Evolutionary conservation across 1,140 invertebrate genomes (phyloP).

Genomic region (Teleopsis dalmanni): DNA sequence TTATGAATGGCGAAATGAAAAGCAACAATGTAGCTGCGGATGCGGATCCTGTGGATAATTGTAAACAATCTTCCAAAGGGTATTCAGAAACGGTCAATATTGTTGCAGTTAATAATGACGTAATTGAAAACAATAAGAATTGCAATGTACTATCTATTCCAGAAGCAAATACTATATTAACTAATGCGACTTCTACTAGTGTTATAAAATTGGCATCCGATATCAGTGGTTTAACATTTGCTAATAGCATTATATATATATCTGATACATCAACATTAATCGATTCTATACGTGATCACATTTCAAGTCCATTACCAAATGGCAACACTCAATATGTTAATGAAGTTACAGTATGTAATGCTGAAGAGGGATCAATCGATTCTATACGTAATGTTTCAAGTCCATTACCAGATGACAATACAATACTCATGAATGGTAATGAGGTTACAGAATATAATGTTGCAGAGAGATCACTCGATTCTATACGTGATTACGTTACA

Average conservation of each 20-base stretch:
- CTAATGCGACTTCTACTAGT: conserved; percentile 22
- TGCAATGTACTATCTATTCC: no score
- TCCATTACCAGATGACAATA: conserved; percentile 26
- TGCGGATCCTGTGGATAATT: no score
- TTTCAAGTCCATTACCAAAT: conserved; percentile 15
- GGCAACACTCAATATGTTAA: no score
- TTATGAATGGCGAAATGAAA: no score
- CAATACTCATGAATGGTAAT: no score
- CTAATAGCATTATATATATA: conserved; percentile 40
- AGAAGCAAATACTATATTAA: no score
- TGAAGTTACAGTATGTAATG: no score
- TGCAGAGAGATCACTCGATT: conserved; percentile 28
- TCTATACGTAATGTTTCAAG: conserved; percentile 29
- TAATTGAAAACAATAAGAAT: no score
- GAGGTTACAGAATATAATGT: conserved; percentile 22
- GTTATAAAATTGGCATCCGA: conserved; percentile 40
- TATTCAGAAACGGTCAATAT: no score
- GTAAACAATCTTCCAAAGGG: no score
- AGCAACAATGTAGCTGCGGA: no score
- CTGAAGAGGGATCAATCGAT: conserved; percentile 30
- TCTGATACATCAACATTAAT: conserved; percentile 31
- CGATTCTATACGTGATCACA: conserved; percentile 18
- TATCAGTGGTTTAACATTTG: conserved; percentile 43
- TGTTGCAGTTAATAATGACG: no score
- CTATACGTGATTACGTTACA: conserved; percentile 15